phyloP scores from a whole-genome alignment of 2,888 invertebrate species.

The Rhagophthalmus giganteus region DNA sequence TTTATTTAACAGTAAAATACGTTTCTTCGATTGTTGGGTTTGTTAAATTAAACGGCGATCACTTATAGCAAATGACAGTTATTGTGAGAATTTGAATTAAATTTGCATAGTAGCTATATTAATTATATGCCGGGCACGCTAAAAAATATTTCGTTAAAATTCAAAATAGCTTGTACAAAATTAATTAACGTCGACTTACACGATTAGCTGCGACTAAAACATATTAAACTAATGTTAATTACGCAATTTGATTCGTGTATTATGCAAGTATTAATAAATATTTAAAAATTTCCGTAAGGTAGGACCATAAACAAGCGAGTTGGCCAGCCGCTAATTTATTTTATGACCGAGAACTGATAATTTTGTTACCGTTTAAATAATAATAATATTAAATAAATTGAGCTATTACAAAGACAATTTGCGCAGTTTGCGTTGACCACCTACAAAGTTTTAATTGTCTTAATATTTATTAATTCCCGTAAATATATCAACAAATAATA shows the following conservation, averaged over 20 bases:
- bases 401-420: not conserved
- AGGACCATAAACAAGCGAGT: conserved; percentile 1
- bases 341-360: not conserved
- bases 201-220: conserved; percentile 6
- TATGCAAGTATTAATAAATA: conserved; percentile 4
- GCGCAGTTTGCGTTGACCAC: not conserved
- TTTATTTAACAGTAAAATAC: conserved; percentile 1
- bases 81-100: conserved; percentile 13
- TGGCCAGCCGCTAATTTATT: not conserved
- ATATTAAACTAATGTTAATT: conserved; percentile 10
- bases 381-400: not conserved
- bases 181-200: conserved; percentile 14
- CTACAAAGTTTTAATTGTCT: no score
- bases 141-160: conserved; percentile 9
- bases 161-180: conserved; percentile 5
- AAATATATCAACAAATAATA: no score
- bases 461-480: no score
- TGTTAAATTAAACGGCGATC: conserved; percentile 2
- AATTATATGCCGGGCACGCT: not conserved
- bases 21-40: not conserved
- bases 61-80: conserved; percentile 3
- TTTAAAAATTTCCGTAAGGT: conserved; percentile 4
- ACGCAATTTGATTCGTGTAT: conserved; percentile 4
- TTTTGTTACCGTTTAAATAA: not conserved
- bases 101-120: conserved; percentile 10